Evolutionary conservation across 1,140 invertebrate genomes (phyloP).

Genomic region (Callitettix versicolor): DNA sequence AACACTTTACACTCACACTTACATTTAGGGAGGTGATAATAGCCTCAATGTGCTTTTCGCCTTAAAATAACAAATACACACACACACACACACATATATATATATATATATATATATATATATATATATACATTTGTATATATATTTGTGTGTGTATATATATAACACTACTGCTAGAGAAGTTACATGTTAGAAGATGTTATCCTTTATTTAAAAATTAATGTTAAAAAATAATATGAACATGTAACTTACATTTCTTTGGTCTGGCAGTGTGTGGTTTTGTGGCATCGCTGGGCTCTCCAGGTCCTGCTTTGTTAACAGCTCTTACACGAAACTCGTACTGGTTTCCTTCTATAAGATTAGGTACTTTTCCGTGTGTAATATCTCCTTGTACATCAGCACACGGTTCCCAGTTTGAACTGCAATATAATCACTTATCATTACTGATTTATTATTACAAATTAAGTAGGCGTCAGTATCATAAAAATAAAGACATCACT

Average conservation of each 20-base stretch:
- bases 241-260: constrained; percentile 65
- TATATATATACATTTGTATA: too few species aligned
- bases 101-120: too few species aligned
- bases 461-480: not conserved
- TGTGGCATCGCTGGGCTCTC: constrained; percentile 81
- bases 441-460: too few species aligned
- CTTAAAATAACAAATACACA: too few species aligned
- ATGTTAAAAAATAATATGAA: constrained; percentile 13
- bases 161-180: too few species aligned
- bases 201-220: not conserved
- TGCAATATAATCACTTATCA: too few species aligned
- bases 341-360: constrained; percentile 79
- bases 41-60: too few species aligned
- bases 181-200: too few species aligned
- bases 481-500: not conserved
- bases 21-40: too few species aligned
- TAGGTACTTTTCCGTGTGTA: constrained; percentile 69
- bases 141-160: too few species aligned
- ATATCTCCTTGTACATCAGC: constrained; percentile 74
- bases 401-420: constrained; percentile 78
- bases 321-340: constrained; percentile 92
- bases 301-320: constrained; percentile 87
- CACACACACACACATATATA: too few species aligned
- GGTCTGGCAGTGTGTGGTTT: constrained; percentile 80
- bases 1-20: too few species aligned